These are phyloP conservation scores for Xanthia togata DNA, from an alignment of 2,888 invertebrate genomes.

Conservation along the genomic window DNA sequence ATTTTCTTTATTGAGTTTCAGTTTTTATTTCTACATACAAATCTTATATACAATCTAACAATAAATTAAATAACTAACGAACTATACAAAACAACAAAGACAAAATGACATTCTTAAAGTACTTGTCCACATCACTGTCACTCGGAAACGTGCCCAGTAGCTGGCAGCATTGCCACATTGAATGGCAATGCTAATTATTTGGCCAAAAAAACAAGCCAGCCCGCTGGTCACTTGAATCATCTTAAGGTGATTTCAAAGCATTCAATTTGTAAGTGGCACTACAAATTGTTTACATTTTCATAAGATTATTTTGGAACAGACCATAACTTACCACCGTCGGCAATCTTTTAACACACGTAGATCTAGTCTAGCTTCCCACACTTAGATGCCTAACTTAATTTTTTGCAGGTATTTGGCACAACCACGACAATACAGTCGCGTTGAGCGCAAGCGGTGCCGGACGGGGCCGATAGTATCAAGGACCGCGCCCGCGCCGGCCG, in stretches of 20 bases:
- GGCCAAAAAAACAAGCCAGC: no score
- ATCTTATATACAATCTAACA: no score
- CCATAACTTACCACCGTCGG: conserved; percentile 4
- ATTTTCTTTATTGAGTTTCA: no score
- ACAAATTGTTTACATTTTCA: background rate
- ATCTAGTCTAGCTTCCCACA: conserved; percentile 30
- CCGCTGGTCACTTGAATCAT: no score
- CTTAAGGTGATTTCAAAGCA: background rate
- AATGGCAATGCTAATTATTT: no score
- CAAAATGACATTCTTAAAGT: no score
- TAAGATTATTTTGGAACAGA: background rate
- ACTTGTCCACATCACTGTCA: no score
- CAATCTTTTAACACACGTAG: conserved; percentile 31
- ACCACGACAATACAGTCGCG: conserved; percentile 86
- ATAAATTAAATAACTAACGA: no score
- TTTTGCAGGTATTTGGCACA: conserved; percentile 86
- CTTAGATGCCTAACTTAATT: conserved; percentile 28
- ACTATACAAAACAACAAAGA: no score
- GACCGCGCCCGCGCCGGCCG: conserved; percentile 81
- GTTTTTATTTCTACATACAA: no score
- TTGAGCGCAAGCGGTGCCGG: conserved; percentile 80
- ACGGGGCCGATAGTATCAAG: conserved; percentile 87
- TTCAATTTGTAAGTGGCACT: background rate
- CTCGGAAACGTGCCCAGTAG: no score
- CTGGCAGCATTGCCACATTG: no score